Percentiles rank a stretch among this genome's conserved stretches.
These are phyloP conservation scores for Rhopilema esculentum DNA, from an alignment of 30 jellyfish, hydroid and myxozoan species.

Conservation along the genomic window DNA sequence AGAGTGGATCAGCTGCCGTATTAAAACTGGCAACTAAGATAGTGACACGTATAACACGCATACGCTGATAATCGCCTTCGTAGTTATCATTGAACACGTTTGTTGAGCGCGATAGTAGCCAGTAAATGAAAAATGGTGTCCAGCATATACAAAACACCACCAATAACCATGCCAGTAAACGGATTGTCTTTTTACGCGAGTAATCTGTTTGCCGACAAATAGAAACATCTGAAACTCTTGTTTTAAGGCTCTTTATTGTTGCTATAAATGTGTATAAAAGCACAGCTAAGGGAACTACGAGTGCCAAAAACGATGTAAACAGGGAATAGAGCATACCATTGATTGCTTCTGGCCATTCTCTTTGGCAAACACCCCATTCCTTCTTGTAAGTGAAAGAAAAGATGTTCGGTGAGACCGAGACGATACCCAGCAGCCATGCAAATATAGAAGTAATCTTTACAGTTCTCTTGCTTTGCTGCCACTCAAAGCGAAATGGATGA, in stretches of 20 bases:
- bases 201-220: neutral
- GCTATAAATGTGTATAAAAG: conserved; percentile 46
- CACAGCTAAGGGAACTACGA: conserved; percentile 35
- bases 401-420: conserved; percentile 18
- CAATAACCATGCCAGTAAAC: conserved; percentile 46
- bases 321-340: conserved; percentile 39
- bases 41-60: conserved; percentile 52
- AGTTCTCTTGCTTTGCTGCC: conserved; percentile 47
- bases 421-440: conserved; percentile 34
- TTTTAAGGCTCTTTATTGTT: conserved; percentile 34
- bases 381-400: conserved; percentile 28
- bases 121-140: conserved; percentile 62
- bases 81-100: conserved; percentile 28
- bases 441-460: neutral
- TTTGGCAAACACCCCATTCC: conserved; percentile 45
- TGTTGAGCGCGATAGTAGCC: conserved; percentile 60
- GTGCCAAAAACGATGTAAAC: conserved; percentile 45
- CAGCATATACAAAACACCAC: conserved; percentile 55
- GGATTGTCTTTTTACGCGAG: conserved; percentile 30
- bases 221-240: conserved; percentile 7
- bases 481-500: conserved; percentile 47
- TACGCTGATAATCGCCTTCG: conserved; percentile 61
- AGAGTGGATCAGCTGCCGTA: conserved; percentile 52
- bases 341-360: conserved; percentile 57
- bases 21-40: conserved; percentile 17